A percentile compares a stretch with the other conserved stretches of the same genome.
phyloP scores from a whole-genome alignment of 2,113 vertebrate genomes.

The Pseudonaja textilis region DNA sequence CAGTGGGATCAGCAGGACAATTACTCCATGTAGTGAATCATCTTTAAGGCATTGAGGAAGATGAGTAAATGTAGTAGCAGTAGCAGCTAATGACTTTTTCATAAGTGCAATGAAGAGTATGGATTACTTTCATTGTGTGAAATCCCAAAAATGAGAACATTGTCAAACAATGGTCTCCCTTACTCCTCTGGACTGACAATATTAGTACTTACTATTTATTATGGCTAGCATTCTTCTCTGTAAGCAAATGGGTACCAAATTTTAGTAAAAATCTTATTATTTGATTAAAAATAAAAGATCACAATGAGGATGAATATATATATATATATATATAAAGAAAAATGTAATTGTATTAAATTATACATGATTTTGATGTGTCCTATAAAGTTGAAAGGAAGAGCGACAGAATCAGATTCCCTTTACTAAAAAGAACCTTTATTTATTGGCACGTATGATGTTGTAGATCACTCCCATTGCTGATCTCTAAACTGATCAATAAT shows the following conservation, averaged over 20 bases:
- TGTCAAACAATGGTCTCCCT: background rate
- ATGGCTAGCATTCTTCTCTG: background rate
- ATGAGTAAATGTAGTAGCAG: background rate
- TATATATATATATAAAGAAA: no score
- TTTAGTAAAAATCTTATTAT: background rate
- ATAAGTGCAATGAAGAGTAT: background rate
- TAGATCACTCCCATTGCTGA: background rate
- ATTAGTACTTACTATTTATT: background rate
- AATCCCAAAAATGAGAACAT: background rate
- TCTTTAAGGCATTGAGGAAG: background rate
- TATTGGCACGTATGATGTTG: background rate
- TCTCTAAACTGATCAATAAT: background rate
- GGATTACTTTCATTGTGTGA: background rate
- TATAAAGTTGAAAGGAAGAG: background rate
- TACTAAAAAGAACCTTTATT: background rate
- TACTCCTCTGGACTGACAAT: background rate
- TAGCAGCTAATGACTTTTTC: background rate
- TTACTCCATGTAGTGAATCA: background rate
- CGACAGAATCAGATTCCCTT: background rate
- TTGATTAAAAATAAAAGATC: background rate
- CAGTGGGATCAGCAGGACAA: background rate
- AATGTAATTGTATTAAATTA: background rate
- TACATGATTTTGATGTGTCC: background rate
- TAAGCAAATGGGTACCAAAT: background rate
- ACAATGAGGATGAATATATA: background rate